phyloP scores from a whole-genome alignment of 2,888 invertebrate genomes.

The Sclerodermus sp. region DNA sequence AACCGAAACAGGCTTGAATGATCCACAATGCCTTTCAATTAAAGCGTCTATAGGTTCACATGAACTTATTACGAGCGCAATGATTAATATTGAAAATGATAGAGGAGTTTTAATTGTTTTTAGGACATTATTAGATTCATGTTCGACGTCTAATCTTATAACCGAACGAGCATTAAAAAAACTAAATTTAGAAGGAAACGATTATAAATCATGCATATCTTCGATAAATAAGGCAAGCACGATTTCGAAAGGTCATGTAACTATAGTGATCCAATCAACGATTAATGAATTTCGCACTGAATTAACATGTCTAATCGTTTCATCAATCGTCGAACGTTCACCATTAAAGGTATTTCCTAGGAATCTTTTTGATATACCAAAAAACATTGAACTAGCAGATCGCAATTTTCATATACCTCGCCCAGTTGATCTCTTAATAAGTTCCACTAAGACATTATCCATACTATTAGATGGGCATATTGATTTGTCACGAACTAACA shows the following conservation, averaged over 20 bases:
- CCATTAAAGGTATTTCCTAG: slow-evolving; percentile 1
- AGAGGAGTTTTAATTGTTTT: neutral
- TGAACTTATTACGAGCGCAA: slow-evolving; percentile 3
- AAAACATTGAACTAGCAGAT: slow-evolving; percentile 12
- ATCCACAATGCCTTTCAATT: neutral
- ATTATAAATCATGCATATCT: neutral
- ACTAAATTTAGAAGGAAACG: neutral
- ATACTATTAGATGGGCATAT: slow-evolving; percentile 16
- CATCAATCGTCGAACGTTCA: neutral
- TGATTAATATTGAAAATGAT: slow-evolving; percentile 1
- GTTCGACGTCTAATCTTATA: slow-evolving; percentile 5
- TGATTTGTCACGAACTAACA: slow-evolving; percentile 6
- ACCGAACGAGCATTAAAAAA: neutral
- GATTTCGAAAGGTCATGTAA: no score
- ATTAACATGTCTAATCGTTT: neutral
- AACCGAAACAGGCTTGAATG: neutral
- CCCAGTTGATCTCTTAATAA: slow-evolving; percentile 10
- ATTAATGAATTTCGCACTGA: no score
- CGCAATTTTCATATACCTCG: slow-evolving; percentile 12
- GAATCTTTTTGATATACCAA: slow-evolving; percentile 3
- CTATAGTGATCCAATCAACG: no score
- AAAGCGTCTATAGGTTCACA: neutral
- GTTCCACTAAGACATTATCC: slow-evolving; percentile 10
- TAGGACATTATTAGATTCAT: slow-evolving; percentile 6
- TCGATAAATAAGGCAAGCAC: neutral